Conservation (phyloP, 92 coral and sea anemone species). For the Phenganax subtilis region DNA sequence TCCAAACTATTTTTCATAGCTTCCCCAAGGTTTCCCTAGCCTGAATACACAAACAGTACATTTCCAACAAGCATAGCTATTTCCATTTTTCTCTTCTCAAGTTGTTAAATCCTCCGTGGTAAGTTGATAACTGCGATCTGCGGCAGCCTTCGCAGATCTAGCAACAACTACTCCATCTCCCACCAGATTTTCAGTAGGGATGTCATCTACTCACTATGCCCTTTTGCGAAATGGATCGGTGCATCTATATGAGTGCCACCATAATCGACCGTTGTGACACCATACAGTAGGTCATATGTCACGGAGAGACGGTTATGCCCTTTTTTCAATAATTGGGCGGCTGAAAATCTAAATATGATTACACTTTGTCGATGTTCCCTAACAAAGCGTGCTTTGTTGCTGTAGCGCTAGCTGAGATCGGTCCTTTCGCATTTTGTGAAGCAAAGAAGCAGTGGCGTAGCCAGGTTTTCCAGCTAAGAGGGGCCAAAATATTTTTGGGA, state of each 20-base stretch:
- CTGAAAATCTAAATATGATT: background rate
- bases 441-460: background rate
- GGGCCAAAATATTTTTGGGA: background rate
- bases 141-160: conserved; percentile 57
- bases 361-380: conserved; percentile 51
- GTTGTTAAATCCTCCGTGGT: conserved; percentile 51
- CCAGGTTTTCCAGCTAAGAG: background rate
- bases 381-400: conserved; percentile 54
- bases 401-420: conserved; percentile 59
- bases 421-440: conserved; percentile 39
- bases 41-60: conserved; percentile 52
- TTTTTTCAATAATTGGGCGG: background rate
- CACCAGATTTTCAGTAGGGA: conserved; percentile 61
- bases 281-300: conserved; percentile 27
- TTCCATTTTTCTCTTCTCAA: conserved; percentile 57
- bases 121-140: conserved; percentile 50
- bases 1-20: conserved; percentile 54
- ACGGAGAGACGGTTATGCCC: conserved; percentile 24
- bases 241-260: conserved; percentile 75
- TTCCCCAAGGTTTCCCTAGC: conserved; percentile 70
- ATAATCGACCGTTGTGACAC: conserved; percentile 53
- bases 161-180: conserved; percentile 72
- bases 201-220: conserved; percentile 58
- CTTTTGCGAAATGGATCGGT: conserved; percentile 59
- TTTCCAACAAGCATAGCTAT: conserved; percentile 54